These are phyloP conservation scores for Formica aserva DNA, from an alignment of 2,888 invertebrate genomes.

Conservation along the genomic window DNA sequence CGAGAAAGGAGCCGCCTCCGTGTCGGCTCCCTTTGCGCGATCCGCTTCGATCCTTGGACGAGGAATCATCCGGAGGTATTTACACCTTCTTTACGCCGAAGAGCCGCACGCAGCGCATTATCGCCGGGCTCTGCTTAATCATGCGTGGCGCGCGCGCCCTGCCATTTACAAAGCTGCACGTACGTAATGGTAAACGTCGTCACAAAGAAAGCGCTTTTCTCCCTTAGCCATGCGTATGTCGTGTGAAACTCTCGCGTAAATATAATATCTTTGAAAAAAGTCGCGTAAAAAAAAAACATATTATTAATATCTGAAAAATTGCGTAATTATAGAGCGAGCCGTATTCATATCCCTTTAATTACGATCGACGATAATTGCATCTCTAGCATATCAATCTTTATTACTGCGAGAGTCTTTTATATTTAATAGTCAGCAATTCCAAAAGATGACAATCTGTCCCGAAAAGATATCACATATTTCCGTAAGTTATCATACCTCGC, in stretches of 20 bases:
- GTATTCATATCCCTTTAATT: not conserved
- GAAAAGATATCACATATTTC: not conserved
- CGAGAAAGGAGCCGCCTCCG: conserved; percentile 81
- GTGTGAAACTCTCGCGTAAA: conserved; percentile 17
- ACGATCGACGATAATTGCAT: not conserved
- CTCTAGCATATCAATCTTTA: not conserved
- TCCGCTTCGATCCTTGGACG: conserved; percentile 59
- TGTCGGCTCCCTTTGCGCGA: conserved; percentile 78
- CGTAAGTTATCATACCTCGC: conserved; percentile 13
- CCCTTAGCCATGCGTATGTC: conserved; percentile 1
- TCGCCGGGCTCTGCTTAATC: conserved; percentile 74
- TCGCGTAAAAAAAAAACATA: not conserved
- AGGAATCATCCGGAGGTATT: conserved; percentile 73
- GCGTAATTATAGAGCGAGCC: conserved; percentile 10
- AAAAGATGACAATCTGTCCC: not conserved
- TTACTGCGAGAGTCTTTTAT: not conserved
- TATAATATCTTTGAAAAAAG: conserved; percentile 44
- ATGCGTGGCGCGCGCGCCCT: conserved; percentile 58
- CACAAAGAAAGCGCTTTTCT: conserved; percentile 52
- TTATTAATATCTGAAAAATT: conserved; percentile 27
- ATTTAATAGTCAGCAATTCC: not conserved
- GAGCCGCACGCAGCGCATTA: conserved; percentile 73
- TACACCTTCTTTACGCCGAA: conserved; percentile 79
- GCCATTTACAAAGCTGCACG: conserved; percentile 53
- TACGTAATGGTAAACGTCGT: conserved; percentile 53